Conservation (phyloP, 2,113 vertebrate genomes). For the Triplophysa dalaica region DNA sequence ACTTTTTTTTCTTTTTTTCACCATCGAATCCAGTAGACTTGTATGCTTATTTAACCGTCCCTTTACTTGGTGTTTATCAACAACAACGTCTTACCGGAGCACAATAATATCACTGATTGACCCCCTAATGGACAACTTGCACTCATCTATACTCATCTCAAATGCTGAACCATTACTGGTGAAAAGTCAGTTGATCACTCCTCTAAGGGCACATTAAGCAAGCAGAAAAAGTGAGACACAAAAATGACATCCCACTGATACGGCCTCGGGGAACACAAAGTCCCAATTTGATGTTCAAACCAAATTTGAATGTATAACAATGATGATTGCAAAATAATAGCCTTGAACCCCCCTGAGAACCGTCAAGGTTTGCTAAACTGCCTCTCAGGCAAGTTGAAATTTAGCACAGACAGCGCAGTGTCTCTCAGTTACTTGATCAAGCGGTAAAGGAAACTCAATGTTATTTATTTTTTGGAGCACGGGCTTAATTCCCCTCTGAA, state of each 20-base stretch:
- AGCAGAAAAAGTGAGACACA: not conserved
- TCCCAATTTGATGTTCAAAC: constrained; percentile 27
- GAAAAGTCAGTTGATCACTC: constrained; percentile 30
- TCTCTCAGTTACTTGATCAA: constrained; percentile 35
- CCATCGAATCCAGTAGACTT: not conserved
- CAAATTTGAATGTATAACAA: constrained; percentile 30
- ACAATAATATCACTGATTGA: constrained; percentile 35
- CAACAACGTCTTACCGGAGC: constrained; percentile 11
- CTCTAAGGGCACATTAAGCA: constrained; percentile 29
- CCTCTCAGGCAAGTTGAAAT: constrained; percentile 7
- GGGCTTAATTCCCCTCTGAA: constrained; percentile 35
- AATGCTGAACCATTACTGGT: constrained; percentile 35
- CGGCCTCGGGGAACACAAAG: not conserved
- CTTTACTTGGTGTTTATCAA: not conserved
- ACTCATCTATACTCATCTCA: constrained; percentile 46
- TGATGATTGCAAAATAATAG: constrained; percentile 39
- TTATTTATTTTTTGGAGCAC: constrained; percentile 44
- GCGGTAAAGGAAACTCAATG: constrained; percentile 38
- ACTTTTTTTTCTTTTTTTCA: no score
- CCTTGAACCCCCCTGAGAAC: constrained; percentile 1
- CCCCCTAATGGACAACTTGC: constrained; percentile 22
- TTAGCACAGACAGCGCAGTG: constrained; percentile 7
- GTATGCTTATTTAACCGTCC: not conserved
- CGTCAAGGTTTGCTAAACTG: constrained; percentile 12
- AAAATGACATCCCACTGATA: constrained; percentile 7